A percentile compares a stretch with the other conserved stretches of the same genome.
Evolutionary conservation across 1,140 invertebrate genomes (phyloP).

Genomic region (Potamilus streckersoni): DNA sequence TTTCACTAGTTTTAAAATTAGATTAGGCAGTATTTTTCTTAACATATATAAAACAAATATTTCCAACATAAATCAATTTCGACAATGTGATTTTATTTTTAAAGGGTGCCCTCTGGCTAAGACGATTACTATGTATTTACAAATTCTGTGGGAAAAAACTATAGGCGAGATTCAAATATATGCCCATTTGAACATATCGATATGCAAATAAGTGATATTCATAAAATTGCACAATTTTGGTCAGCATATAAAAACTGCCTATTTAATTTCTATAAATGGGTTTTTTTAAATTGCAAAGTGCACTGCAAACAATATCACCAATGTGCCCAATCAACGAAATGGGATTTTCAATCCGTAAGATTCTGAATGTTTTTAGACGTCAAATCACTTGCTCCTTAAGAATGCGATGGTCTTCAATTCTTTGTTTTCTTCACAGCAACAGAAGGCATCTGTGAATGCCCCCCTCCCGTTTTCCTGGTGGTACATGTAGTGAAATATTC

Average conservation of each 20-base stretch:
- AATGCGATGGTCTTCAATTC: constrained; percentile 18
- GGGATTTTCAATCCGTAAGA: constrained; percentile 15
- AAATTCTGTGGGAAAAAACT: too few relatives aligned
- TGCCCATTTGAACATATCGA: not conserved
- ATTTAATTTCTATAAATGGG: constrained; percentile 11
- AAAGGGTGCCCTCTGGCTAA: too few relatives aligned
- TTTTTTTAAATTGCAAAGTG: constrained; percentile 17
- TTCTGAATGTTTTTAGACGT: constrained; percentile 24
- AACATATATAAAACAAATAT: too few relatives aligned
- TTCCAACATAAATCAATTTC: too few relatives aligned
- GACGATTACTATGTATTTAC: too few relatives aligned
- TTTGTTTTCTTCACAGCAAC: constrained; percentile 21
- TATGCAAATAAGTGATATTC: not conserved
- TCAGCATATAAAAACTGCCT: not conserved
- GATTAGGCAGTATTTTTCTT: too few relatives aligned
- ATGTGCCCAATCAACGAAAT: constrained; percentile 9
- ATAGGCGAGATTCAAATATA: not conserved
- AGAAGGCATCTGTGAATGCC: constrained; percentile 17
- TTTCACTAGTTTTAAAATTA: too few relatives aligned
- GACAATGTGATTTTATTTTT: too few relatives aligned
- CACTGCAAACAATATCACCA: constrained; percentile 17
- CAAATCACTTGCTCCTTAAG: constrained; percentile 24
- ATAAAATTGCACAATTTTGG: not conserved
- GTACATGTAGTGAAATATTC: constrained; percentile 16
- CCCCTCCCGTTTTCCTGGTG: constrained; percentile 21